Conservation (phyloP, 2,888 invertebrate genomes). For the Acanthosepion esculentum region DNA sequence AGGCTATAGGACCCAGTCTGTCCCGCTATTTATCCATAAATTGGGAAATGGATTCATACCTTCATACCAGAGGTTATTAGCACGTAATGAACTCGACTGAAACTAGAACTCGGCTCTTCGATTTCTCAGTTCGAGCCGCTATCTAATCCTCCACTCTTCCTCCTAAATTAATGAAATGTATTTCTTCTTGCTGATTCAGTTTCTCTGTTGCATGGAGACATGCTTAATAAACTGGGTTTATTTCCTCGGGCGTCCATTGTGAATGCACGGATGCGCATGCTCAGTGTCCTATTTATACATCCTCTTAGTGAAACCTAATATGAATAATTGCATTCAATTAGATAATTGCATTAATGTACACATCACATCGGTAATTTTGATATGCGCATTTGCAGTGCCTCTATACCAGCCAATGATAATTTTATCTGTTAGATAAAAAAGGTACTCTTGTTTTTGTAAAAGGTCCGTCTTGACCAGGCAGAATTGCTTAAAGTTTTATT, state of each 20-base stretch:
- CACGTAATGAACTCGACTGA: too few relatives aligned
- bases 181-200: too few relatives aligned
- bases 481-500: neutral
- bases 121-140: too few relatives aligned
- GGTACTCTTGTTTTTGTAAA: neutral
- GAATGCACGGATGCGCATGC: neutral
- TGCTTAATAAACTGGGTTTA: too few relatives aligned
- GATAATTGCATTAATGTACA: neutral
- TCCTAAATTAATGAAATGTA: too few relatives aligned
- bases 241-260: neutral
- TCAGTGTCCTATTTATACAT: neutral
- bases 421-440: neutral
- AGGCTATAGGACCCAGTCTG: too few relatives aligned
- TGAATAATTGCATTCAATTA: constrained; percentile 2
- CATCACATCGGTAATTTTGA: neutral
- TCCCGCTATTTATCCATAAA: too few relatives aligned
- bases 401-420: neutral
- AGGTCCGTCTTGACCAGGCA: neutral
- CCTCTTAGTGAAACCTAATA: neutral
- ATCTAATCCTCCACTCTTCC: too few relatives aligned
- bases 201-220: too few relatives aligned
- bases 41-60: too few relatives aligned
- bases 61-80: too few relatives aligned
- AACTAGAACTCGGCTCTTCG: too few relatives aligned
- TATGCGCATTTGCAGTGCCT: neutral